Base-by-base conservation (phyloP, 1,140 invertebrate genomes). In the Laodelphax striatellus region DNA sequence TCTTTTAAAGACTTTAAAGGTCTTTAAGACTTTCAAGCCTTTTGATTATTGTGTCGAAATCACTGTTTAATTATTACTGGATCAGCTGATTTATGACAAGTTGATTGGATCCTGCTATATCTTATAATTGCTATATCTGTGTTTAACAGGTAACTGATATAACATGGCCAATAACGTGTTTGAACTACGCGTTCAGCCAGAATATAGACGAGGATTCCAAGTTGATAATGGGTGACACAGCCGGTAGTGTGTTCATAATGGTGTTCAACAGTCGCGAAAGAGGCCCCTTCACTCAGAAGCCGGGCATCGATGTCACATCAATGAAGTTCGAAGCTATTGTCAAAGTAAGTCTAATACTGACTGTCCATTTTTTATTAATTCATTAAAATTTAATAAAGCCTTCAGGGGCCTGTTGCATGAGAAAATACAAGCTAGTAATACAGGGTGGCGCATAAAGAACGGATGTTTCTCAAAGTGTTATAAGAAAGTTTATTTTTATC, bases 251-350 rank as follows among this genome's bases (percentile, higher is more conserved):
- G 1, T 76, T 75, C 31, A 70, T 84, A 17, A 68, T 87, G 38
- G 70, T 71, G 17, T 86, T 85, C 67, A 77, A 74, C 43, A 72
- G 80, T 0, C 63, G 76, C n/a, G 69, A 79, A 41, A 77, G 80
- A 44, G 81, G 83, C 0, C 84, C 83, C 0, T 87, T 87, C 64
- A 80, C 79, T 62, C 84, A 80, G 63, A 73, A 77, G 62, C 74
- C 80, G 1, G 77, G 79, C 3, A 72, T 76, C 10, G 78, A 81
- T n/a, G 65, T 82, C 10, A 70, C 76, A 11, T 73, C 77, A 52
- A 67, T 83, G 24, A 72, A 77, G 22, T 84, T 82, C 66, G 70
- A 79, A 4, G 76, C 78, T 52, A 69, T 84, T 52, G 66, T 80
- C 9, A 76, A 72, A 68, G 61, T 57, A 17, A 16, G 41, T 34